phyloP scores from a whole-genome alignment of 53 echinoderm and acorn worm species.

The Glandiceps talaboti region DNA sequence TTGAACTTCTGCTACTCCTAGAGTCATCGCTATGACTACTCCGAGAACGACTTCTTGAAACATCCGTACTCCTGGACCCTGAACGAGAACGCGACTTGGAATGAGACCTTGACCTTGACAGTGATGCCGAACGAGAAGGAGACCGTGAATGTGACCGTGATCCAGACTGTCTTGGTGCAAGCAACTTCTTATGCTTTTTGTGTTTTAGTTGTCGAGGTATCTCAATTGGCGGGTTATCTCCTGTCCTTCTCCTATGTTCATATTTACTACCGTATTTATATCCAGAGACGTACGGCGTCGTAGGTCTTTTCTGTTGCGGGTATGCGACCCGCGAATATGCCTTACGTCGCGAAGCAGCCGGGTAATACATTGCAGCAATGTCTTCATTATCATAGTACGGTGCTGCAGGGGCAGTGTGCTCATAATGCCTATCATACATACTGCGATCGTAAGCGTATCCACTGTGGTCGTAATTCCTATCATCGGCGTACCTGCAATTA shows the following conservation, averaged over 20 bases:
- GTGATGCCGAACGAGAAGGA: not conserved
- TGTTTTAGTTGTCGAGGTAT: not conserved
- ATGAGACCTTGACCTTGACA: not conserved
- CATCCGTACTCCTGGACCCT: conserved; percentile 49
- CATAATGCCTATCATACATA: conserved; percentile 85
- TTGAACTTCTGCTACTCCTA: conserved; percentile 65
- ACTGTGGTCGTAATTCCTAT: conserved; percentile 66
- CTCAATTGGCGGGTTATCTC: not conserved
- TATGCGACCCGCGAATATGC: not conserved
- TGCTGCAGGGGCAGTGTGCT: conserved; percentile 42
- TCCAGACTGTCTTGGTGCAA: not conserved
- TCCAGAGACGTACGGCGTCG: not conserved
- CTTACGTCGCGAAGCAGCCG: not conserved
- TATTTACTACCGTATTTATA: not conserved
- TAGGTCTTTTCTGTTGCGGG: not conserved
- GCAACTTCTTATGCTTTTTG: not conserved
- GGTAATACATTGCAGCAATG: conserved; percentile 18
- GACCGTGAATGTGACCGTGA: not conserved
- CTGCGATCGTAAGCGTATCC: conserved; percentile 68
- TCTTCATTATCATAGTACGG: conserved; percentile 70
- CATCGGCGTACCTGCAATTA: conserved; percentile 67
- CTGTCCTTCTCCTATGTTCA: not conserved
- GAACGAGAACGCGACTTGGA: conserved; percentile 37
- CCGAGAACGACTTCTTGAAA: conserved; percentile 72
- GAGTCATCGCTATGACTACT: conserved; percentile 88